Conservation (phyloP, 2,888 invertebrate genomes). For the Apocheima hispidaria region DNA sequence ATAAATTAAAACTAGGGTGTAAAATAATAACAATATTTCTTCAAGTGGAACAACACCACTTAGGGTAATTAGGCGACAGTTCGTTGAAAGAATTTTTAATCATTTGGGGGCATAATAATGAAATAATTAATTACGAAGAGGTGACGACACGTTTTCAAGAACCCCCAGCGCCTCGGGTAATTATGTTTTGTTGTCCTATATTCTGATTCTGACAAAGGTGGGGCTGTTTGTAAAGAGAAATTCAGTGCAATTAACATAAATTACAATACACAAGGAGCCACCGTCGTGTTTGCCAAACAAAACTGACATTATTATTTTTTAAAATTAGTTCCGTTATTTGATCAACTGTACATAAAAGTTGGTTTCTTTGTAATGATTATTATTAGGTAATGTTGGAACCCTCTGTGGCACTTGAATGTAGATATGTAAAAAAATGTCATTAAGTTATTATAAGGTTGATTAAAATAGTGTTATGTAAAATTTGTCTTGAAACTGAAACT, state of each 20-base stretch:
- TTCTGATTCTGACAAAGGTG: slow-evolving; percentile 42
- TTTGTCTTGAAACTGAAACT: too few relatives aligned
- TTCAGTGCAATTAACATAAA: background rate
- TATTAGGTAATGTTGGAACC: background rate
- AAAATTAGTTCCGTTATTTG: background rate
- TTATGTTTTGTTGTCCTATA: slow-evolving; percentile 50
- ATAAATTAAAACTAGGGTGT: background rate
- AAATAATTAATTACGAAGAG: slow-evolving; percentile 63
- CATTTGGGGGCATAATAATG: slow-evolving; percentile 57
- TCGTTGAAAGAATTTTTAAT: slow-evolving; percentile 60
- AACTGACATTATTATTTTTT: background rate
- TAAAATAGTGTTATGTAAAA: too few relatives aligned
- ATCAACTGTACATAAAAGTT: slow-evolving; percentile 14
- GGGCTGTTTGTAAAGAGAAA: slow-evolving; percentile 14
- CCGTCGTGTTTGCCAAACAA: background rate
- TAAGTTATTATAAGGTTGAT: background rate
- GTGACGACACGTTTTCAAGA: slow-evolving; percentile 54
- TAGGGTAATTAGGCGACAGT: slow-evolving; percentile 53
- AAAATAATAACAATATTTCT: slow-evolving; percentile 18
- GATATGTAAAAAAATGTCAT: background rate
- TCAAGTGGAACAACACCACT: slow-evolving; percentile 23
- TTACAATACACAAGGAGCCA: background rate
- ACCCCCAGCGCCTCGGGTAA: slow-evolving; percentile 38
- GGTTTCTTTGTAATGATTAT: background rate
- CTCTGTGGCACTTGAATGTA: background rate